Conservation (phyloP, 2,113 vertebrate species). For the Sinocyclocheilus grahami region DNA sequence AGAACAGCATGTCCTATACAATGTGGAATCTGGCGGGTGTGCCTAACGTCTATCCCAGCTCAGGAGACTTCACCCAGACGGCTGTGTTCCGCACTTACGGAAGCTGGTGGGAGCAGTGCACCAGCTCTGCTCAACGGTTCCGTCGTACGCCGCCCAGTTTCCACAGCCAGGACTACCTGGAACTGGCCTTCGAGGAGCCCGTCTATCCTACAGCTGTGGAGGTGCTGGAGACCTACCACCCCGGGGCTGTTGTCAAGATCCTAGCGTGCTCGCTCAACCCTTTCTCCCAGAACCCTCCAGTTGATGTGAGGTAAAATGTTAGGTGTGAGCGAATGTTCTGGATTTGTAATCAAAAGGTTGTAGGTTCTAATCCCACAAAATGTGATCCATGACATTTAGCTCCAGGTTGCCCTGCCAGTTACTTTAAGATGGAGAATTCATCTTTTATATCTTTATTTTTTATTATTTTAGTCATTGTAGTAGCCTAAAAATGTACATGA, state of each 20-base stretch:
- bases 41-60: slow-evolving; percentile 95
- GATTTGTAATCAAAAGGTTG: background rate
- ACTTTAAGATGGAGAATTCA: background rate
- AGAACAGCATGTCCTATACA: slow-evolving; percentile 98
- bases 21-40: slow-evolving; percentile 97
- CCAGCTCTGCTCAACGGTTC: slow-evolving; percentile 82
- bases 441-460: background rate
- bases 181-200: slow-evolving; percentile 92
- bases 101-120: slow-evolving; percentile 92
- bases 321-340: background rate
- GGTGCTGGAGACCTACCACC: slow-evolving; percentile 96
- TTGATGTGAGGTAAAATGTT: slow-evolving; percentile 89
- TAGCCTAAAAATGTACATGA: background rate
- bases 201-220: slow-evolving; percentile 95
- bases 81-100: slow-evolving; percentile 96
- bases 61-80: slow-evolving; percentile 97
- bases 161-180: slow-evolving; percentile 93
- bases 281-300: slow-evolving; percentile 87
- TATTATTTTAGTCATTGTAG: background rate
- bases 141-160: slow-evolving; percentile 84
- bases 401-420: background rate
- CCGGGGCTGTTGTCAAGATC: slow-evolving; percentile 93
- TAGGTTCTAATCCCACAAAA: background rate
- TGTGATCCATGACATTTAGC: background rate
- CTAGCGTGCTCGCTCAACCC: slow-evolving; percentile 96